Conservation (phyloP, 2,113 vertebrate genomes). For the Daubentonia madagascariensis region DNA sequence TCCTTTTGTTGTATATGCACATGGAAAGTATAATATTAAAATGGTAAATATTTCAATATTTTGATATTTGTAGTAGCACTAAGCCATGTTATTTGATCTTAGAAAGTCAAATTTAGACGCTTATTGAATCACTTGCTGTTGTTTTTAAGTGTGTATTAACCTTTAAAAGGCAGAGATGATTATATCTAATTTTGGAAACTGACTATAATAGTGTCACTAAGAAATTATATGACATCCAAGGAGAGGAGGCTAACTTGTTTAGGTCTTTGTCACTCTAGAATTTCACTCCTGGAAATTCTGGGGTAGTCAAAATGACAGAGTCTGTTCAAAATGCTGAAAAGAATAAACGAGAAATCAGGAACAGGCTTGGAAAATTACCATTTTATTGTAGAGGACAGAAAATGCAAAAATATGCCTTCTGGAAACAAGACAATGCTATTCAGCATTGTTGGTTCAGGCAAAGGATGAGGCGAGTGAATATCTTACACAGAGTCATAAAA, state of each 20-base stretch:
- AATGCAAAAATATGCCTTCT: not conserved
- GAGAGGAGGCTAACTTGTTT: not conserved
- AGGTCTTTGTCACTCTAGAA: constrained; percentile 12
- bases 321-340: not conserved
- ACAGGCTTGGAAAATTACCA: not conserved
- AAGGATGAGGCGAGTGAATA: not conserved
- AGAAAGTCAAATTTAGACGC: constrained; percentile 25
- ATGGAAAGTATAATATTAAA: not conserved
- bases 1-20: not conserved
- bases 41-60: not conserved
- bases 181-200: constrained; percentile 49
- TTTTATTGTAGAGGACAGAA: not conserved
- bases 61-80: not conserved
- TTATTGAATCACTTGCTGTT: constrained; percentile 12
- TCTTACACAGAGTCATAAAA: too few relatives aligned
- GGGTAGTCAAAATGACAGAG: not conserved
- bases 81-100: not conserved
- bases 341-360: not conserved
- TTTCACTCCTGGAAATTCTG: not conserved
- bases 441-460: not conserved
- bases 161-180: constrained; percentile 45
- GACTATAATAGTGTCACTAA: constrained; percentile 40
- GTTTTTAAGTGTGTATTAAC: constrained; percentile 55
- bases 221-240: not conserved
- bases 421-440: not conserved